phyloP scores from a whole-genome alignment of 37 sponge, comb jelly and placozoan species.

The Amphimedon queenslandica region DNA sequence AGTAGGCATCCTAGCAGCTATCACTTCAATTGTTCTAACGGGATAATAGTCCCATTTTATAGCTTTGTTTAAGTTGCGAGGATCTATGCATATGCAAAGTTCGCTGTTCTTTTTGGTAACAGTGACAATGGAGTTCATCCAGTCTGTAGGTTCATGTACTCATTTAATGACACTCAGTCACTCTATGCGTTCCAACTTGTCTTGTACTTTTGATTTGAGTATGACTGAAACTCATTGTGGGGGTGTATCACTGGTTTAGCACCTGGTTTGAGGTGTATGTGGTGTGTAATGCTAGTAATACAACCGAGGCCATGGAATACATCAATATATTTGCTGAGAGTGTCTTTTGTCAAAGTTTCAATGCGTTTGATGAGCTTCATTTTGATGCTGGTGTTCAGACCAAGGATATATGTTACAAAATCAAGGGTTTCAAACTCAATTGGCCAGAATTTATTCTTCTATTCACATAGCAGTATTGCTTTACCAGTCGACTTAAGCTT shows the following conservation, averaged over 20 bases:
- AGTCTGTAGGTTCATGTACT: slow-evolving; percentile 50
- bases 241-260: slow-evolving; percentile 9
- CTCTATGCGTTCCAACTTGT: slow-evolving; percentile 34
- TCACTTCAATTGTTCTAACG: slow-evolving; percentile 32
- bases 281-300: not conserved
- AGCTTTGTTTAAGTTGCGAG: slow-evolving; percentile 43
- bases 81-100: slow-evolving; percentile 43
- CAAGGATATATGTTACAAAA: too few relatives aligned
- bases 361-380: too few relatives aligned
- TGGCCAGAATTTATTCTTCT: too few relatives aligned
- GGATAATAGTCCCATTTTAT: slow-evolving; percentile 38
- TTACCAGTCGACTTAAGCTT: too few relatives aligned
- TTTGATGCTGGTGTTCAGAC: too few relatives aligned
- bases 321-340: too few relatives aligned
- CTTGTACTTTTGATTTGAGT: slow-evolving; percentile 10
- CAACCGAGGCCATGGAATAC: not conserved
- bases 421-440: too few relatives aligned
- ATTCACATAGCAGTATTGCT: too few relatives aligned
- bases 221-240: slow-evolving; percentile 34
- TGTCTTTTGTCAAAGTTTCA: too few relatives aligned
- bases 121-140: slow-evolving; percentile 47
- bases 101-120: slow-evolving; percentile 40
- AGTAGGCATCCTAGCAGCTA: slow-evolving; percentile 28
- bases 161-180: slow-evolving; percentile 8
- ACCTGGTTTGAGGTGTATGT: not conserved